phyloP scores from a whole-genome alignment of 2,797 vertebrate genomes.

The Hydrophis major region DNA sequence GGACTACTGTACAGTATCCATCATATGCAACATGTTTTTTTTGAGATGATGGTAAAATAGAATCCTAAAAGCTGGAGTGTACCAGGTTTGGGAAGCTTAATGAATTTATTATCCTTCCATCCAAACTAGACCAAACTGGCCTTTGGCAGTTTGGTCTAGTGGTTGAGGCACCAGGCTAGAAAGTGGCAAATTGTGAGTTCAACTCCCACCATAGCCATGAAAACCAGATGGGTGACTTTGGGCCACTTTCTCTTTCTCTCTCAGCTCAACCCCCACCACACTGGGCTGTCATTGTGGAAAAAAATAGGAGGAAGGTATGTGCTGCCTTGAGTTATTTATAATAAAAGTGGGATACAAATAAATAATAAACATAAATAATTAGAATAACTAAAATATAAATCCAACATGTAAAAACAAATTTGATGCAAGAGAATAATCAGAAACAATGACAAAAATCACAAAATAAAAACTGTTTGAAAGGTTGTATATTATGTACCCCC shows the following conservation, averaged over 20 bases:
- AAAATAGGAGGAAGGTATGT: neutral
- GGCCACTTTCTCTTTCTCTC: no score
- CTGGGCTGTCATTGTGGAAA: neutral
- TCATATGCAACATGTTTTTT: neutral
- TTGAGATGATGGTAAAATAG: neutral
- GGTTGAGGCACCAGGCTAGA: neutral
- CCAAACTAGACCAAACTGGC: neutral
- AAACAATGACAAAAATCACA: neutral
- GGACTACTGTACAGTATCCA: neutral
- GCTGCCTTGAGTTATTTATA: neutral
- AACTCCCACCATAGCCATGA: neutral
- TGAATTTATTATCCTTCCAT: neutral
- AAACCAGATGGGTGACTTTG: neutral
- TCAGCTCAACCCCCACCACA: neutral
- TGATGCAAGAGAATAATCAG: neutral
- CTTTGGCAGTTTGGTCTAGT: neutral
- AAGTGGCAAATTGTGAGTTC: neutral
- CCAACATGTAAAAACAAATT: neutral
- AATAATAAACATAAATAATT: neutral
- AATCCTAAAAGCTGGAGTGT: neutral
- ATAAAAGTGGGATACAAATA: neutral
- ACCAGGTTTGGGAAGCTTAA: neutral
- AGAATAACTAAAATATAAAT: neutral
- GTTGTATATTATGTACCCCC: neutral
- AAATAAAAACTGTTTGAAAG: neutral